Conservation (phyloP, 2,888 invertebrate genomes). For the Synergus umbraculus region DNA sequence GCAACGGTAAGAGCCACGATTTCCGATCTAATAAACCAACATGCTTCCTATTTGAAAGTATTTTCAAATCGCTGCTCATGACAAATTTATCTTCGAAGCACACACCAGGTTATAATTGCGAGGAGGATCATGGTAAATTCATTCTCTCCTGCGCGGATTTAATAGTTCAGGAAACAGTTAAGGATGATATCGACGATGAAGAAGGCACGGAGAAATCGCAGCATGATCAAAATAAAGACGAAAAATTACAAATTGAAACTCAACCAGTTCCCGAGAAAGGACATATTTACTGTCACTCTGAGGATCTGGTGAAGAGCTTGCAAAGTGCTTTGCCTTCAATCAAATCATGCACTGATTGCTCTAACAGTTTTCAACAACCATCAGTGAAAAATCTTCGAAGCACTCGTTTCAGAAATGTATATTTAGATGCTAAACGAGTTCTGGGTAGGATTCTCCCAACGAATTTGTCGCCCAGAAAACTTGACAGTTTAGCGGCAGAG, state of each 20-base stretch:
- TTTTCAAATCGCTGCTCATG: not conserved
- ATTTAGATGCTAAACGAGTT: constrained; percentile 1
- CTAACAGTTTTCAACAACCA: not conserved
- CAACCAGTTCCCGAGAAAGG: constrained; percentile 5
- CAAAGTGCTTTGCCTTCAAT: not conserved
- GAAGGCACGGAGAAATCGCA: not conserved
- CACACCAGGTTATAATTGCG: not conserved
- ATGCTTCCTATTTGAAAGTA: not conserved
- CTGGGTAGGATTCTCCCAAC: not conserved
- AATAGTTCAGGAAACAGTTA: not conserved
- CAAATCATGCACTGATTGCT: not conserved
- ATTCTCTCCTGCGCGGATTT: not conserved
- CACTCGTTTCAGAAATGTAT: not conserved
- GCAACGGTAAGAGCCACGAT: not conserved
- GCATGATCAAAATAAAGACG: not conserved
- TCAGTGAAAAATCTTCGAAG: not conserved
- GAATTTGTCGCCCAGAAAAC: not conserved
- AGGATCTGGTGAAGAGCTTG: not conserved
- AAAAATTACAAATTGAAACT: not conserved
- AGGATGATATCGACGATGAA: not conserved
- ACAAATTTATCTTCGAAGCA: not conserved
- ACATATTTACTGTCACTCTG: not conserved
- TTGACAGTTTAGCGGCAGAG: not conserved
- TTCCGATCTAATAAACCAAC: not conserved
- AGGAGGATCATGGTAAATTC: not conserved